Evolutionary conservation across 2,797 vertebrate genomes (phyloP).

Genomic region (Prionace glauca): DNA sequence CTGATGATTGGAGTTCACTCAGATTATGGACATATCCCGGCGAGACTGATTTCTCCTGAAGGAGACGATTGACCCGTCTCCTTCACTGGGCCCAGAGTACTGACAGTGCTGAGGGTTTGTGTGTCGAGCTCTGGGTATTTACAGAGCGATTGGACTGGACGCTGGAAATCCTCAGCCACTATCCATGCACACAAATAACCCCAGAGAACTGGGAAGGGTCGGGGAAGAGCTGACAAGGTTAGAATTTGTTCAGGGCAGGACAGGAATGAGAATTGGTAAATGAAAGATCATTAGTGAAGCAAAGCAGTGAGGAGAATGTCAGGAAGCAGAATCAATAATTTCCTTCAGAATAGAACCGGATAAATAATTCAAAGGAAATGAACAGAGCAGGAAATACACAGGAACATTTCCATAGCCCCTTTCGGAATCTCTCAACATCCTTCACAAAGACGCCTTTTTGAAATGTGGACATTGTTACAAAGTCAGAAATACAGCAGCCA

Average conservation of each 20-base stretch:
- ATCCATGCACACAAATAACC: neutral
- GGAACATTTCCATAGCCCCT: too few relatives aligned
- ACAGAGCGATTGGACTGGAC: neutral
- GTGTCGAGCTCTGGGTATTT: neutral
- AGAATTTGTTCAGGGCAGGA: neutral
- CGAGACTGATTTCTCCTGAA: neutral
- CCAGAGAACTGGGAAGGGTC: neutral
- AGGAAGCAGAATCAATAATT: neutral
- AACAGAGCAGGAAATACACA: neutral
- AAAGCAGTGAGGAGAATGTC: too few relatives aligned
- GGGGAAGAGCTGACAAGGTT: neutral
- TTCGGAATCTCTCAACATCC: accelerated
- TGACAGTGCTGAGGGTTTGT: neutral
- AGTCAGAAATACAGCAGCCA: neutral
- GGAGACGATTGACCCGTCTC: too few relatives aligned
- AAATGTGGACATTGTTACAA: neutral
- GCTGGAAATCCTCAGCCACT: neutral
- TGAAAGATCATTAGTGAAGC: neutral
- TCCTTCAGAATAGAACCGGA: neutral
- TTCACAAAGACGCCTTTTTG: neutral
- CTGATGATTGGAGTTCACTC: neutral
- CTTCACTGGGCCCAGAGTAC: neutral
- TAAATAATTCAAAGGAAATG: neutral
- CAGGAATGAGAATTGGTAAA: neutral
- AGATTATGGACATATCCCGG: neutral